Conservation (phyloP, 2,113 vertebrate genomes). For the Gnathonemus echidnorhynchus region DNA sequence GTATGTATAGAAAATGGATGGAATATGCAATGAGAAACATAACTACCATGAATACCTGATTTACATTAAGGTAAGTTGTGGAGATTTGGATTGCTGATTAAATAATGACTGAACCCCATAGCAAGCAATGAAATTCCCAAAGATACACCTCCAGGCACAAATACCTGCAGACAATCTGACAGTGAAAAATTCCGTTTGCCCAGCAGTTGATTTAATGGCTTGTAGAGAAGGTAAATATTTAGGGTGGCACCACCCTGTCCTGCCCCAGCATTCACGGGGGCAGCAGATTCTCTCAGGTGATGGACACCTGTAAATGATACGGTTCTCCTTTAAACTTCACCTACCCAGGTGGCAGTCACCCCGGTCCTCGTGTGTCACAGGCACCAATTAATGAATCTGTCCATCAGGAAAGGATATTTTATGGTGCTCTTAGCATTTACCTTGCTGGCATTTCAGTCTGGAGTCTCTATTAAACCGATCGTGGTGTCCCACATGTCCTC, state of each 20-base stretch:
- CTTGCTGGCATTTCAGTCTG: constrained; percentile 63
- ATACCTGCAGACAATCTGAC: background rate
- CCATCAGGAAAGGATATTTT: constrained; percentile 57
- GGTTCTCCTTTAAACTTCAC: background rate
- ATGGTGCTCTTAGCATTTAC: constrained; percentile 73
- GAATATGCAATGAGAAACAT: background rate
- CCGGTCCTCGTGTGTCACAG: background rate
- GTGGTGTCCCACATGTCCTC: constrained; percentile 58
- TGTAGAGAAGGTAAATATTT: background rate
- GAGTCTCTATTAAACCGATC: constrained; percentile 63
- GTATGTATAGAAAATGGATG: background rate
- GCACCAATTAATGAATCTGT: constrained; percentile 19
- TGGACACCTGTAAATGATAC: background rate
- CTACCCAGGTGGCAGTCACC: background rate
- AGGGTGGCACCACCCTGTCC: background rate
- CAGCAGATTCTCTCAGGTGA: background rate
- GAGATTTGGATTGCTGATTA: constrained; percentile 1
- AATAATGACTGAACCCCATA: background rate
- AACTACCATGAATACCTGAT: background rate
- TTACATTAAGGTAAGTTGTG: background rate
- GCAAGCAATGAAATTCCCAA: background rate
- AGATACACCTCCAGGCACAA: background rate
- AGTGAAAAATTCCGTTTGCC: background rate
- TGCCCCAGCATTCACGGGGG: background rate
- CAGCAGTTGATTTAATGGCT: background rate